These are phyloP conservation scores for Hemiprocne comata DNA, from an alignment of 2,113 vertebrate species.

Conservation along the genomic window DNA sequence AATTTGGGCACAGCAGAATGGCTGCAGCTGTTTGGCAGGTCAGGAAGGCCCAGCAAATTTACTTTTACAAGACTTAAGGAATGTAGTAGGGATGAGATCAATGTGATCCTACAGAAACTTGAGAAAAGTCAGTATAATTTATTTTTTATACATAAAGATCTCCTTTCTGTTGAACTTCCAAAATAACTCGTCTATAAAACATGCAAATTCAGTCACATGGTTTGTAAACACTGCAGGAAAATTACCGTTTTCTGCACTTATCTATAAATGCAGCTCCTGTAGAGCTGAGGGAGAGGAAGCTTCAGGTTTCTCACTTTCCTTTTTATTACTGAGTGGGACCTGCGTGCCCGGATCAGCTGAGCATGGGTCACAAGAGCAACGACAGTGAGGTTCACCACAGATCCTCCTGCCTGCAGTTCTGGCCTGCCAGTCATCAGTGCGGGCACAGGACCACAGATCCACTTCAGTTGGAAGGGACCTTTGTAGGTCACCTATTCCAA, in stretches of 20 bases:
- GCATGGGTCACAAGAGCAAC: background rate
- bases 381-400: slow-evolving; percentile 9
- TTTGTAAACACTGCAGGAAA: background rate
- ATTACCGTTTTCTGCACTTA: background rate
- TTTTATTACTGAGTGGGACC: background rate
- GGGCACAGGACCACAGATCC: background rate
- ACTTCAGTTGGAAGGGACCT: background rate
- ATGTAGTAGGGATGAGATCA: background rate
- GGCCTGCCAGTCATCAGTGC: background rate
- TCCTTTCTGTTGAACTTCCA: background rate
- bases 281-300: background rate
- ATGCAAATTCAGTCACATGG: background rate
- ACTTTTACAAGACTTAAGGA: background rate
- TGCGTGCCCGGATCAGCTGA: background rate
- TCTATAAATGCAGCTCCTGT: background rate
- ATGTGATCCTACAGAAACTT: background rate
- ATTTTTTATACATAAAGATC: background rate
- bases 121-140: background rate
- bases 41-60: background rate
- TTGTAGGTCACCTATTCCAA: background rate
- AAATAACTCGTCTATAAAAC: background rate
- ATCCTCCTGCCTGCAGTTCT: background rate
- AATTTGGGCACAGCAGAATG: background rate
- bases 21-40: background rate
- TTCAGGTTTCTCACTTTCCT: slow-evolving; percentile 44